Evolutionary conservation across 1,140 invertebrate genomes (phyloP).

Genomic region (Uloborus diversus): DNA sequence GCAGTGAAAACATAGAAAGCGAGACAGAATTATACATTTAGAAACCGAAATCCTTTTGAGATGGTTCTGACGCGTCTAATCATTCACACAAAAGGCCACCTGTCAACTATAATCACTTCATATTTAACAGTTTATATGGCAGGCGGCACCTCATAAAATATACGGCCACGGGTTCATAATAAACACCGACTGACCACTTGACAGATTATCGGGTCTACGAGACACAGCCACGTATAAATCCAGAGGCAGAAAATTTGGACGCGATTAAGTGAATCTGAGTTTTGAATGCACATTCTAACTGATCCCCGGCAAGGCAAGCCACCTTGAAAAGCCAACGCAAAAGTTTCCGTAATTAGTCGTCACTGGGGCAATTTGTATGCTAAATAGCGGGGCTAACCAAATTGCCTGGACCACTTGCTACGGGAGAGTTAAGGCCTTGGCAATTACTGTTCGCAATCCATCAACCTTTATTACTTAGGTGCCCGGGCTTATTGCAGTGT

Average conservation of each 20-base stretch:
- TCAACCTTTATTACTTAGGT: slow-evolving; percentile 56
- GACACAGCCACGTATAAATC: slow-evolving; percentile 26
- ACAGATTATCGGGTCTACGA: slow-evolving; percentile 8
- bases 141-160: slow-evolving; percentile 40
- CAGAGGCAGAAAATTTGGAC: not conserved
- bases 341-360: slow-evolving; percentile 56
- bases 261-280: slow-evolving; percentile 18
- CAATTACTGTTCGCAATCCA: slow-evolving; percentile 56
- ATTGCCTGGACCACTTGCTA: slow-evolving; percentile 56
- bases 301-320: not conserved
- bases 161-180: slow-evolving; percentile 21
- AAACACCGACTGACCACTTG: slow-evolving; percentile 37
- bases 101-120: slow-evolving; percentile 6
- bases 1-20: no score
- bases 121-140: slow-evolving; percentile 10
- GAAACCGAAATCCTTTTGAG: no score
- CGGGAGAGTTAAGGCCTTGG: slow-evolving; percentile 28
- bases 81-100: not conserved
- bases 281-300: not conserved
- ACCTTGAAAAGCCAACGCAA: slow-evolving; percentile 33
- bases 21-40: no score
- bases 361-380: slow-evolving; percentile 55
- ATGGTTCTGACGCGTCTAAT: not conserved
- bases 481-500: slow-evolving; percentile 28
- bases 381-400: slow-evolving; percentile 55